Percentiles rank a stretch among this genome's conserved stretches.
These are phyloP conservation scores for Oreochromis spilurus DNA, from an alignment of 2,113 vertebrate genomes.

Conservation along the genomic window DNA sequence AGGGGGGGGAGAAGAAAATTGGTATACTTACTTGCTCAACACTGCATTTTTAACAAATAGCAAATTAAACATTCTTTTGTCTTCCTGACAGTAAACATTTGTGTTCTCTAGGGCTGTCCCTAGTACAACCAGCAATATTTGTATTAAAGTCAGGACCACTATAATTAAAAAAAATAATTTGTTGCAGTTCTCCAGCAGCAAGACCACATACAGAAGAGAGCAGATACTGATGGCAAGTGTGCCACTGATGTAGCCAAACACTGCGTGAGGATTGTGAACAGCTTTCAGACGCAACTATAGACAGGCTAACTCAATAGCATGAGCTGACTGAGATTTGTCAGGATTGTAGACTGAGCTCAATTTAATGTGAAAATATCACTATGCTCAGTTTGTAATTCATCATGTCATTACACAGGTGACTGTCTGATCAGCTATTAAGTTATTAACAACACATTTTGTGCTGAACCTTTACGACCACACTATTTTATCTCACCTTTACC, in stretches of 20 bases:
- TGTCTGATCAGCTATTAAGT: background rate
- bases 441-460: background rate
- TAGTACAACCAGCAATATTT: background rate
- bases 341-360: background rate
- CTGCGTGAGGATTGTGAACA: background rate
- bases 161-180: background rate
- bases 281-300: background rate
- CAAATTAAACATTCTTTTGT: background rate
- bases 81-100: background rate
- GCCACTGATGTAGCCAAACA: background rate
- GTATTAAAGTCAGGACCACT: background rate
- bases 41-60: background rate
- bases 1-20: background rate
- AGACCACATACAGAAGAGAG: background rate
- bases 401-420: background rate
- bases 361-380: background rate
- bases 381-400: background rate
- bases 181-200: background rate
- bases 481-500: background rate
- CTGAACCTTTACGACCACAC: background rate
- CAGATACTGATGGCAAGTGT: background rate
- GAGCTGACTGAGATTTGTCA: background rate
- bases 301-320: background rate
- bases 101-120: background rate
- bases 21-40: background rate